Evolutionary conservation across 1,140 invertebrate genomes (phyloP).

Genomic region (Drosophila setifemur): DNA sequence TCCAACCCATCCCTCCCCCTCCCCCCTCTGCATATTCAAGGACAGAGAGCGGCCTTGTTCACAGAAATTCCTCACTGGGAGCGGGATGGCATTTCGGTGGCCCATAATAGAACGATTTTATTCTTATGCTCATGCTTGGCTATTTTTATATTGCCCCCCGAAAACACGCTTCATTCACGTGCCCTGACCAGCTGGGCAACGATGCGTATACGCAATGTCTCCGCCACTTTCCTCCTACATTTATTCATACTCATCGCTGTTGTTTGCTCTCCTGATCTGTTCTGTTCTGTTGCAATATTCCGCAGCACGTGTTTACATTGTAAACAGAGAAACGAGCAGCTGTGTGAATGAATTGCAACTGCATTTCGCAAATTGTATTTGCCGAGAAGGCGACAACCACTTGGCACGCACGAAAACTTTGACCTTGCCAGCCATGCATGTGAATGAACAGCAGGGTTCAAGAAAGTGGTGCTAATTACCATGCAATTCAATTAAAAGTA

Average conservation of each 20-base stretch:
- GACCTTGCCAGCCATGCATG: conserved; percentile 42
- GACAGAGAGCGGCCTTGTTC: conserved; percentile 23
- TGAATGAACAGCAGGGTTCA: conserved; percentile 10
- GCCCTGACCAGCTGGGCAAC: conserved; percentile 26
- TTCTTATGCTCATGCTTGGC: conserved; percentile 8
- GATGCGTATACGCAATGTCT: conserved; percentile 59
- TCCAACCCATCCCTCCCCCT: background rate
- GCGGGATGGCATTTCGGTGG: background rate
- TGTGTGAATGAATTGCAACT: conserved; percentile 32
- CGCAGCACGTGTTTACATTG: conserved; percentile 47
- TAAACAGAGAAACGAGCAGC: conserved; percentile 35
- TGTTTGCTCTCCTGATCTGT: background rate
- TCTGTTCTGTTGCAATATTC: conserved; percentile 1
- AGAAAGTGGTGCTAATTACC: background rate
- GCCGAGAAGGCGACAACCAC: conserved; percentile 38
- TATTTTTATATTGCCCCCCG: conserved; percentile 45
- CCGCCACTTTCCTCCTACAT: background rate
- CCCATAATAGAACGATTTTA: background rate
- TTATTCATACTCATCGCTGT: background rate
- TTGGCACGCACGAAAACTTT: conserved; percentile 35
- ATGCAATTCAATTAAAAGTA: background rate
- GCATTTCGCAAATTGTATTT: conserved; percentile 25
- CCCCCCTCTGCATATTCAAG: background rate
- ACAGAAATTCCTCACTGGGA: conserved; percentile 3
- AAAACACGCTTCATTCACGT: conserved; percentile 69